These are phyloP conservation scores for Typhlomys cinereus DNA, from an alignment of 2,113 vertebrate genomes.

Conservation along the genomic window DNA sequence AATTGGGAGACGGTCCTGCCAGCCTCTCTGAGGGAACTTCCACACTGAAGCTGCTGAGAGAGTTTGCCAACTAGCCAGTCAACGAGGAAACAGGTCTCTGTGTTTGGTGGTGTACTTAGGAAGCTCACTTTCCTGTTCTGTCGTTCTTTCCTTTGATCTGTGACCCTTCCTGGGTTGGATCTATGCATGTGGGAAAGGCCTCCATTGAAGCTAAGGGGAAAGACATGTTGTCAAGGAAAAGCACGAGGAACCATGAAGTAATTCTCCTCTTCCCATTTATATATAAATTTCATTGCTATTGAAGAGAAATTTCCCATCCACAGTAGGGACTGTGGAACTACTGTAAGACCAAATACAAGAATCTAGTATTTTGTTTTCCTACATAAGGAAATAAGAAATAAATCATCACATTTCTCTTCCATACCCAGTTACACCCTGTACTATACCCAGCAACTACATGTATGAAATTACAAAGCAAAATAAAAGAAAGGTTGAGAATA, in stretches of 20 bases:
- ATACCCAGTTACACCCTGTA: not conserved
- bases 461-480: too few relatives aligned
- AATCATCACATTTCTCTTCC: not conserved
- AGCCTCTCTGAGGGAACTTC: not conserved
- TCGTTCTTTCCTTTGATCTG: conserved; percentile 71
- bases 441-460: too few relatives aligned
- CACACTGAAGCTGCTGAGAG: conserved; percentile 61
- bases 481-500: not conserved
- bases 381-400: not conserved
- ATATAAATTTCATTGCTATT: not conserved
- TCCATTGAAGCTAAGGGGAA: conserved; percentile 69
- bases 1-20: not conserved
- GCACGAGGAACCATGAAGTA: conserved; percentile 56
- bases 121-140: conserved; percentile 87
- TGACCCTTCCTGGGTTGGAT: conserved; percentile 73
- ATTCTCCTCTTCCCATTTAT: conserved; percentile 66
- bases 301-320: conserved; percentile 1
- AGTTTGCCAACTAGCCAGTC: conserved; percentile 66
- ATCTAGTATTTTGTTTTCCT: conserved; percentile 31
- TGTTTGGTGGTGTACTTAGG: conserved; percentile 79
- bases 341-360: not conserved
- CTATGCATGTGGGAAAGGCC: conserved; percentile 66
- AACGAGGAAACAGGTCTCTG: conserved; percentile 87
- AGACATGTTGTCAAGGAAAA: conserved; percentile 64
- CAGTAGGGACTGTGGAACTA: not conserved